Evolutionary conservation across 2,113 vertebrate genomes (phyloP).

Genomic region (Tetrao urogallus): DNA sequence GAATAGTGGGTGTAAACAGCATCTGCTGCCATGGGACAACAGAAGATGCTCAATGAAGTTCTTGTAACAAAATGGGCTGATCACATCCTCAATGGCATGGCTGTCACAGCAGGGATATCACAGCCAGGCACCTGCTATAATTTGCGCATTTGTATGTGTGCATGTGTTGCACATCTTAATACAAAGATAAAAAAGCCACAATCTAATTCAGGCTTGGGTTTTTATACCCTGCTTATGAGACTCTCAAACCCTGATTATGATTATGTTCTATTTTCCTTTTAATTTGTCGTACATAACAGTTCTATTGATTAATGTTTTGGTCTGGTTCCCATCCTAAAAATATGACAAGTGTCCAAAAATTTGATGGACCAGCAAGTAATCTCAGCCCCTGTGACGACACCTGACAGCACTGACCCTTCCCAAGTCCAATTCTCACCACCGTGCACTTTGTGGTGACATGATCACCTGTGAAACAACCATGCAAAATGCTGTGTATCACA

Average conservation of each 20-base stretch:
- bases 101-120: not conserved
- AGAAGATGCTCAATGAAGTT: not conserved
- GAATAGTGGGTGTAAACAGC: not conserved
- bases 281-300: not conserved
- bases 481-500: not conserved
- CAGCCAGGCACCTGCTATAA: not conserved
- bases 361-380: not conserved
- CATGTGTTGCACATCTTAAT: not conserved
- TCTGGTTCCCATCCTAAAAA: not conserved
- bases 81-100: not conserved
- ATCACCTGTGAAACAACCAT: not conserved
- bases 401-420: not conserved
- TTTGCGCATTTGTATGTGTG: fast-evolving
- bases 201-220: not conserved
- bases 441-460: not conserved
- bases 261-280: not conserved
- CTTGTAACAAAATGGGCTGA: not conserved
- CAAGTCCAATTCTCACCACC: not conserved
- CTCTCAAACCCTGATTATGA: not conserved
- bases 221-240: not conserved
- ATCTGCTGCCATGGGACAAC: not conserved
- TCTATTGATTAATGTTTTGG: fast-evolving
- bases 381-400: not conserved
- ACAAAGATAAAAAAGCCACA: not conserved
- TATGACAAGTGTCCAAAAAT: not conserved